A percentile compares a stretch with the other conserved stretches of the same genome.
These are phyloP conservation scores for Motacilla tschutschensis DNA, from an alignment of 2,113 vertebrate genomes.

Conservation along the genomic window DNA sequence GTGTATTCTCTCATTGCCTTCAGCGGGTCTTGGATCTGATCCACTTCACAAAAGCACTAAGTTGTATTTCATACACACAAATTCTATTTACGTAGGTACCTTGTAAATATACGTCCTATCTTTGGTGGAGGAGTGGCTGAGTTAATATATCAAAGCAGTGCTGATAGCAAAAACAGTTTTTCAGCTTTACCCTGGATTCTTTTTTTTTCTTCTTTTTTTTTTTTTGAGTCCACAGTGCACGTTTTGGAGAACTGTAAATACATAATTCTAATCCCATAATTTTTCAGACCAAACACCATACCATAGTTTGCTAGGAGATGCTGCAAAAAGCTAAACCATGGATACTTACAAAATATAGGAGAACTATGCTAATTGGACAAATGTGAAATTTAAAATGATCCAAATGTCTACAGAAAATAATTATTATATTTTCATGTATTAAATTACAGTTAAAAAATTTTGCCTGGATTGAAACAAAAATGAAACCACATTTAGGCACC, in stretches of 20 bases:
- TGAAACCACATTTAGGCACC: background rate
- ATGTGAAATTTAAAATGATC: background rate
- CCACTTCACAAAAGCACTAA: background rate
- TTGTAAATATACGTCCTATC: background rate
- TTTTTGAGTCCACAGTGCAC: background rate
- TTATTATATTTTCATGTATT: background rate
- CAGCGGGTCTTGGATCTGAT: background rate
- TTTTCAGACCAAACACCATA: background rate
- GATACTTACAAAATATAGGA: background rate
- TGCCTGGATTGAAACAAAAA: background rate
- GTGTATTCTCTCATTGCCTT: background rate
- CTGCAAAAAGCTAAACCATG: background rate
- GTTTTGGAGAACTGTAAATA: background rate
- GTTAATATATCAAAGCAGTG: background rate
- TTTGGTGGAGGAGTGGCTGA: background rate
- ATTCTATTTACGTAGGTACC: background rate
- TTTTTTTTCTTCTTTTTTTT: background rate
- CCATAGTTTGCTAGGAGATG: background rate
- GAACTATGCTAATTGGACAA: background rate
- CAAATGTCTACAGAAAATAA: background rate
- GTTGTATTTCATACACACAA: background rate
- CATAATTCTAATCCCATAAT: background rate
- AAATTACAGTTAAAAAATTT: background rate
- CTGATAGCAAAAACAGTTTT: background rate
- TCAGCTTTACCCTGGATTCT: background rate